Conservation (phyloP, 2,888 invertebrate genomes). For the Eudemis profundana region DNA sequence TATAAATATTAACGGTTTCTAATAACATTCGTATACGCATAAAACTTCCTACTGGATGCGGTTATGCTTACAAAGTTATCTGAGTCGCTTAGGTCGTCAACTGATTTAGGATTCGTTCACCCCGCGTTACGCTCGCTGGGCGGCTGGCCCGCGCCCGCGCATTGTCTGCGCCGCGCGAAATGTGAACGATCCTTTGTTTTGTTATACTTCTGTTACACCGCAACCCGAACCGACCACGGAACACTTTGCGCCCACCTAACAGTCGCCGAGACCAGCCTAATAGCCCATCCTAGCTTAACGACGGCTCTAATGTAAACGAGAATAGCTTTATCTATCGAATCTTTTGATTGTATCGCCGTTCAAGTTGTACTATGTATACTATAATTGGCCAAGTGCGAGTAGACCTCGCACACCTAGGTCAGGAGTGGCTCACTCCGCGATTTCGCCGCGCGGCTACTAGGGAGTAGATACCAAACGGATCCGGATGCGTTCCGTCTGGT, state of each 20-base stretch:
- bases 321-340: not conserved
- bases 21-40: not conserved
- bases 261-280: constrained; percentile 62
- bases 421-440: too few species aligned
- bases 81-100: constrained; percentile 59
- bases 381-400: too few species aligned
- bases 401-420: too few species aligned
- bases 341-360: constrained; percentile 10
- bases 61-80: constrained; percentile 45
- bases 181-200: constrained; percentile 79
- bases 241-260: constrained; percentile 73
- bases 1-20: not conserved
- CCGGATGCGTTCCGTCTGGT: too few species aligned
- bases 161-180: constrained; percentile 73
- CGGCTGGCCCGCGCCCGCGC: constrained; percentile 63
- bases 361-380: not conserved
- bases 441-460: too few species aligned
- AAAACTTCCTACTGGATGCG: not conserved
- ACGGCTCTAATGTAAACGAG: constrained; percentile 59
- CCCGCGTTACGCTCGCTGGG: constrained; percentile 75
- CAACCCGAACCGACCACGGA: constrained; percentile 69
- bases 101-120: constrained; percentile 80
- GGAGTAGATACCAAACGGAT: too few species aligned
- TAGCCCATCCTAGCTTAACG: constrained; percentile 64
- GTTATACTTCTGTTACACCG: constrained; percentile 64